phyloP scores from a whole-genome alignment of 23 tunicate genomes.

The Styela plicata region DNA sequence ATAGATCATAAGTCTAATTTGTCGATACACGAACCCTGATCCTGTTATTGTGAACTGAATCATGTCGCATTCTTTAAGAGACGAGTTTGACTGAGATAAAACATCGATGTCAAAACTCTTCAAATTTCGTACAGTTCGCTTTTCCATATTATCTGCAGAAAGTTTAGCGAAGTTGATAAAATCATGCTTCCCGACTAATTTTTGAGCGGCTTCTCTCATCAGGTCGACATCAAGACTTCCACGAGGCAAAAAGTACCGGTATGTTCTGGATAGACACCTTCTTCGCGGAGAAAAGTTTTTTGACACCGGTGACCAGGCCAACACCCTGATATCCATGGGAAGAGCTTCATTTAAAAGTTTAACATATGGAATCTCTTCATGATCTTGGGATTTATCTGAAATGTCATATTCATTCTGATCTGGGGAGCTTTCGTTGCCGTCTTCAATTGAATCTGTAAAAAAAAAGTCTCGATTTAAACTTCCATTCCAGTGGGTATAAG shows the following conservation, averaged over 20 bases:
- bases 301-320: slow-evolving; percentile 84
- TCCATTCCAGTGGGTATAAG: too few species aligned
- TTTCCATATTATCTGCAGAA: slow-evolving; percentile 28
- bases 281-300: slow-evolving; percentile 38
- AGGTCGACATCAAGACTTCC: slow-evolving; percentile 50
- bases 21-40: slow-evolving; percentile 43
- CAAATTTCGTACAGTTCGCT: not conserved
- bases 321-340: slow-evolving; percentile 72
- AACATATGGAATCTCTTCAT: slow-evolving; percentile 59
- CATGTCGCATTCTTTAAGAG: slow-evolving; percentile 26
- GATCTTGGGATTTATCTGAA: slow-evolving; percentile 44
- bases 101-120: slow-evolving; percentile 14
- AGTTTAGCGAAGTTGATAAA: slow-evolving; percentile 70
- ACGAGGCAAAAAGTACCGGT: slow-evolving; percentile 57
- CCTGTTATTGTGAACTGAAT: slow-evolving; percentile 48
- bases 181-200: slow-evolving; percentile 72
- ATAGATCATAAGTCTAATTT: slow-evolving; percentile 48
- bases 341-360: slow-evolving; percentile 70
- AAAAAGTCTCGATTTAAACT: too few species aligned
- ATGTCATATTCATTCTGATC: not conserved
- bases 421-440: too few species aligned
- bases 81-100: not conserved
- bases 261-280: slow-evolving; percentile 53
- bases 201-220: slow-evolving; percentile 73
- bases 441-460: too few species aligned